Base-by-base conservation (phyloP, 1,140 invertebrate species). In the Polyergus mexicanus region DNA sequence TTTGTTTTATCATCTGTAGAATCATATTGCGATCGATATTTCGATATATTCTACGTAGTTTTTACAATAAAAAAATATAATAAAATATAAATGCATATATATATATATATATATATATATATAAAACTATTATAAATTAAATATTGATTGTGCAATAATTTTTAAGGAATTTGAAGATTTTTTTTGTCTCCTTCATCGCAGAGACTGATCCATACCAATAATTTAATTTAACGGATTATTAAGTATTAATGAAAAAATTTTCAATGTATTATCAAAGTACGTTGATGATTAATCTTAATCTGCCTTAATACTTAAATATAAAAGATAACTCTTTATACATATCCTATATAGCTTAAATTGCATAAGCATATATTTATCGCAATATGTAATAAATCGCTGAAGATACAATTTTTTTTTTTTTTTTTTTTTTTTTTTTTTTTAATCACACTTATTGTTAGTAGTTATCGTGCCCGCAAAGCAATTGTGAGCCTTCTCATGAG, bases 401-500 rank as follows among this genome's bases (percentile, higher is more conserved):
- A 19, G 58, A 63, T 38, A 32, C 60, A 41, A 47, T 60, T 19
- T 58, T 16, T 11, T 65, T 47, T 65, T 77, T 65, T 47, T 65
- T 77, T 60, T 19, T 58, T 16, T 11, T 65, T 47, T 65, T 77
- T 60, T 19, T 58, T 16, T 11, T 65, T 47, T 65, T 77, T 47
- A 10, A 63, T 63, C 38, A 1, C n/a, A 56, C 8, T 41, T 28
- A n/a, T 32, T 32, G 32, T 32, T 60, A 44, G 16, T 63, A 63
- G 47, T 77, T 65, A 47, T 63, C 19, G 38, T 16, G 38, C 0
- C 0, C 38, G 16, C 41, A 19, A 25, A 25, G 35, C 19, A 22
- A n/a, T 25, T 63, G 28, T 28, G 38, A 77, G 41, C 22, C 51
- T 63, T 77, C 60, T 16, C 60, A 16, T 35, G 35, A 77, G 60